phyloP scores from a whole-genome alignment of 2,113 vertebrate species.

The Candoia aspera region DNA sequence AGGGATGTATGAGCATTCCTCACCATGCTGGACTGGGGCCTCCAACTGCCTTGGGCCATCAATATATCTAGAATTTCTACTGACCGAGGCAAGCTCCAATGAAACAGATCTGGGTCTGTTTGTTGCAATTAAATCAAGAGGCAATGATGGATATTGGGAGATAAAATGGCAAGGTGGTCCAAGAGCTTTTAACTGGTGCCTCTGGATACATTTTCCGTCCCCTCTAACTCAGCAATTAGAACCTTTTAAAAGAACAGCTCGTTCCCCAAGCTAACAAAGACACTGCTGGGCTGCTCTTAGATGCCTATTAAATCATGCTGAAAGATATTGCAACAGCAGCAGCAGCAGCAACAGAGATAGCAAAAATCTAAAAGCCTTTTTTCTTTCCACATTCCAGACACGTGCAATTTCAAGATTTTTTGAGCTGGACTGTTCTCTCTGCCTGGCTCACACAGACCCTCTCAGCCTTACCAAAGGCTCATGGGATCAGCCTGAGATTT shows the following conservation, averaged over 20 bases:
- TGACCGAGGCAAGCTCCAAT: not conserved
- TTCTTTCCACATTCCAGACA: constrained; percentile 26
- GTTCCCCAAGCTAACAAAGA: constrained; percentile 53
- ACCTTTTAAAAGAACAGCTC: constrained; percentile 68
- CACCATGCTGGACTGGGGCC: no score
- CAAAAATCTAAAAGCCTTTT: constrained; percentile 62
- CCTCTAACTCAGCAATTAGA: constrained; percentile 62
- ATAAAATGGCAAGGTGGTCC: constrained; percentile 39
- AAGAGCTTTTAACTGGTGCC: constrained; percentile 52
- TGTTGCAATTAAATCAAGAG: constrained; percentile 14
- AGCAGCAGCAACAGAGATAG: constrained; percentile 1
- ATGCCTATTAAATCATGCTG: constrained; percentile 65
- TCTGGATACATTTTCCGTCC: constrained; percentile 54
- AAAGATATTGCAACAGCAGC: constrained; percentile 41
- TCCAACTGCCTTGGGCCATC: not conserved
- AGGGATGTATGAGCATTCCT: not conserved
- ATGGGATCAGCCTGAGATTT: not conserved
- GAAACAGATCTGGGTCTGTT: constrained; percentile 5
- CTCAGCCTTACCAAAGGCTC: not conserved
- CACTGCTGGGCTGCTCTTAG: constrained; percentile 38
- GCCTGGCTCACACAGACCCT: not conserved
- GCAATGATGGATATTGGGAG: constrained; percentile 48
- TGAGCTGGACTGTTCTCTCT: not conserved
- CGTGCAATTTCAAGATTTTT: constrained; percentile 49
- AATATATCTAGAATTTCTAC: not conserved